Base-by-base conservation (phyloP, 2,888 invertebrate species). In the Myathropa florea region DNA sequence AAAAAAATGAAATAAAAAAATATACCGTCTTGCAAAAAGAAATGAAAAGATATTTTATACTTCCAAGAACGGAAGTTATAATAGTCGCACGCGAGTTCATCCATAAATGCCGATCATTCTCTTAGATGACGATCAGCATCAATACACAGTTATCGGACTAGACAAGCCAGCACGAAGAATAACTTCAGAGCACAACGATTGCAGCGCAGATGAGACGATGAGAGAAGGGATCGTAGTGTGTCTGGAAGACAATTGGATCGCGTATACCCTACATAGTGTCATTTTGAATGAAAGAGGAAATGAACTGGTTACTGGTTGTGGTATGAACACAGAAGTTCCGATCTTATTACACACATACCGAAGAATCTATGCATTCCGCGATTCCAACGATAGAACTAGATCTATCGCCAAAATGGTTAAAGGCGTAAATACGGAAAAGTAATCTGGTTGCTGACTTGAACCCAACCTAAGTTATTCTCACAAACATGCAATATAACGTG, bases 371-470 rank as follows among this genome's bases (percentile, higher is more conserved):
- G 26, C 18, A 67, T 39, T 61, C 67, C 67, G 46, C 18, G 60
- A n/a, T n/a, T 67, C 60, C 7, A 70, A 26, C 23, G 36, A 36
- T 61, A 26, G 53, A 57, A 55, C 61, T 46, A 46, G 21, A 77
- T 68, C 68, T 61, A 68, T 70, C 61, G 24, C 55, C 36, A 36
- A 65, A 67, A 80, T 67, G 33, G 55, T 65, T 53, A 61, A 26
- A 80, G 67, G 79, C 72, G 65, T 67, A 72, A 60, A 60, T 59
- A 79, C 65, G 68, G 59, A 64, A 81, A 70, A 53, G 64, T 55
- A 71, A 79, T 72, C 72, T 68, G 24, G 68, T 64, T 64, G 61
- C 23, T 21, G 21, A 14, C 4, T 30, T n/a, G 61, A 70, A 64
- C 64, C 63, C 63, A 70, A 76, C 72, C 72, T 36, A 55, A 33